Conservation (phyloP, 2,888 invertebrate genomes). For the Slavum lentiscoides region DNA sequence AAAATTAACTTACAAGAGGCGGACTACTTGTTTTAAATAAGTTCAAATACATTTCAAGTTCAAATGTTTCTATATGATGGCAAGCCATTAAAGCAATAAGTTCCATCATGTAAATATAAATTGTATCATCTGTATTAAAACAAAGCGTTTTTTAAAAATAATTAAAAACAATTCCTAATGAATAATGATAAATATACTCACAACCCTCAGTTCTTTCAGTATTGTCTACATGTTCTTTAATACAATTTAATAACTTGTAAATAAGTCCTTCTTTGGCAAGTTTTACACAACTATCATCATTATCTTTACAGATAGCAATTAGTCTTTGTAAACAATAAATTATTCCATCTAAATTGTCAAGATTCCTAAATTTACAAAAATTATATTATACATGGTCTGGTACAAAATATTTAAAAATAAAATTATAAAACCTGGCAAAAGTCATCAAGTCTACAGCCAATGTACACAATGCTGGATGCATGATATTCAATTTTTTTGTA, state of each 20-base stretch:
- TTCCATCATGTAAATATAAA: constrained; percentile 52
- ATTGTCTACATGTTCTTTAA: constrained; percentile 46
- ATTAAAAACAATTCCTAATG: background rate
- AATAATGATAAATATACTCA: background rate
- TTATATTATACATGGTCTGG: too few relatives aligned
- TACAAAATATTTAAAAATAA: background rate
- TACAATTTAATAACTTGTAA: constrained; percentile 58
- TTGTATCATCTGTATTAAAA: constrained; percentile 41
- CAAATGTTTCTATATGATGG: constrained; percentile 49
- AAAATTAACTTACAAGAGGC: constrained; percentile 31
- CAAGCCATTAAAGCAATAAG: constrained; percentile 53
- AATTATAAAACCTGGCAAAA: constrained; percentile 35
- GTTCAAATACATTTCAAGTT: constrained; percentile 48
- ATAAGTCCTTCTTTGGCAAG: constrained; percentile 61
- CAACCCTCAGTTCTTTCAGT: constrained; percentile 19
- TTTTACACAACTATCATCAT: constrained; percentile 60
- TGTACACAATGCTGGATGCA: constrained; percentile 54
- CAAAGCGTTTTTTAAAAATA: constrained; percentile 23
- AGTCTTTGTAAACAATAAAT: constrained; percentile 55
- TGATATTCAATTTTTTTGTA: constrained; percentile 44
- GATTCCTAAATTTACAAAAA: constrained; percentile 21
- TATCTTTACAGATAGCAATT: constrained; percentile 53
- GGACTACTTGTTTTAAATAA: constrained; percentile 50
- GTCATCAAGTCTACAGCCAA: constrained; percentile 54
- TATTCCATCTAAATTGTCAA: constrained; percentile 52